These are phyloP conservation scores for Ara ararauna DNA, from an alignment of 2,797 vertebrate species.

Conservation along the genomic window DNA sequence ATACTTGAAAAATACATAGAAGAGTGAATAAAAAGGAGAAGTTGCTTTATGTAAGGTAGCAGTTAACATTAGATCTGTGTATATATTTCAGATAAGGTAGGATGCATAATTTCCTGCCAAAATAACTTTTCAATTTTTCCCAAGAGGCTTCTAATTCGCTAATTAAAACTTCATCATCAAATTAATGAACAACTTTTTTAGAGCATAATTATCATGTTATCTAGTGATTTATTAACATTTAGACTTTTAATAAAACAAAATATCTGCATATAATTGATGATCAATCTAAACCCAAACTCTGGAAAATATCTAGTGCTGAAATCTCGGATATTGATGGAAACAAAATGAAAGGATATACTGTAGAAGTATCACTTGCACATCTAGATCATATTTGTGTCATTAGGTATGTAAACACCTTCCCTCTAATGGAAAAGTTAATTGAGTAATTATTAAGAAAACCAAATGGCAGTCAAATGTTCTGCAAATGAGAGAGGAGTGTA, in stretches of 20 bases:
- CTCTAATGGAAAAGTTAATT: background rate
- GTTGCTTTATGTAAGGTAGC: background rate
- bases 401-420: background rate
- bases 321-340: background rate
- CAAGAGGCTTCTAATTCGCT: slow-evolving; percentile 4
- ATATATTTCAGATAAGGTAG: background rate
- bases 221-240: background rate
- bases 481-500: background rate
- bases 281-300: background rate
- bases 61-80: background rate
- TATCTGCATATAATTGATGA: background rate
- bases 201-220: slow-evolving; percentile 9
- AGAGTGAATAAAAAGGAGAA: background rate
- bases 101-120: background rate
- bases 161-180: slow-evolving; percentile 42
- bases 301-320: background rate
- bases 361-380: background rate
- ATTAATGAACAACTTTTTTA: slow-evolving; percentile 1
- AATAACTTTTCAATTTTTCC: background rate
- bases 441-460: background rate
- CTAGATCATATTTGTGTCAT: background rate
- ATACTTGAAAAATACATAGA: background rate
- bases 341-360: background rate
- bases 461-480: background rate
- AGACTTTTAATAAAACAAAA: background rate